Evolutionary conservation across 1,140 invertebrate genomes (phyloP), one percentile per base, ranked within the genome.

Genomic region (Bombus fervidus): DNA sequence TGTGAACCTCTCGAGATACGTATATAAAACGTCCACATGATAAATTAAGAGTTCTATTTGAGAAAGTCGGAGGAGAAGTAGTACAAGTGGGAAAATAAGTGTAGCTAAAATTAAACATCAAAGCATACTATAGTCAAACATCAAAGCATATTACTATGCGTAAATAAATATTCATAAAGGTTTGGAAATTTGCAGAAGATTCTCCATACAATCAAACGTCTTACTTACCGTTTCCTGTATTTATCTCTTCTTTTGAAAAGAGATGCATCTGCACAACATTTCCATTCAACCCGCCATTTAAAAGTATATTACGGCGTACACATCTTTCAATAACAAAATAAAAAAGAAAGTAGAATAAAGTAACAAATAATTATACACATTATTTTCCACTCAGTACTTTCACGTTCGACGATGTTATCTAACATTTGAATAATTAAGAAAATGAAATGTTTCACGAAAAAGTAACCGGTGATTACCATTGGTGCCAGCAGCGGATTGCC

Each of bases 381-480:
- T 68, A 57, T 81, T 74, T 34, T 34, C 2, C 66, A 25, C 34
- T 69, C 53, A 47, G 34, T 22, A 81, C 71, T 83, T 83, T 72
- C 34, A 66, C 83, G 85, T 88, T 71, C 25, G 41, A 12, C 73
- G 9, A 31, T 28, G 41, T 75, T 34, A 47, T 18, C 59, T 15
- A 66, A 75, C 57, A 66, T 76, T 71, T 57, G 53, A 73, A 68
- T 84, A 87, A 85, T 77, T 66, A 66, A 68, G 68, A 89, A 86
- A 71, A 71, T 39, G 34, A 72, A 89, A 47, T 10, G 39, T 77
- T 75, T 47, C 43, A 57, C 68, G 73, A 59, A 53, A 77, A 57
- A 74, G 71, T 43, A 28, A 57, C 28, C 68, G 73, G 78, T 85
- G 89, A 89, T 90, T 90, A 90, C 83, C 88, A 90, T 84, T 86